phyloP scores from a whole-genome alignment of 2,113 vertebrate genomes.

The Saccopteryx bilineata region DNA sequence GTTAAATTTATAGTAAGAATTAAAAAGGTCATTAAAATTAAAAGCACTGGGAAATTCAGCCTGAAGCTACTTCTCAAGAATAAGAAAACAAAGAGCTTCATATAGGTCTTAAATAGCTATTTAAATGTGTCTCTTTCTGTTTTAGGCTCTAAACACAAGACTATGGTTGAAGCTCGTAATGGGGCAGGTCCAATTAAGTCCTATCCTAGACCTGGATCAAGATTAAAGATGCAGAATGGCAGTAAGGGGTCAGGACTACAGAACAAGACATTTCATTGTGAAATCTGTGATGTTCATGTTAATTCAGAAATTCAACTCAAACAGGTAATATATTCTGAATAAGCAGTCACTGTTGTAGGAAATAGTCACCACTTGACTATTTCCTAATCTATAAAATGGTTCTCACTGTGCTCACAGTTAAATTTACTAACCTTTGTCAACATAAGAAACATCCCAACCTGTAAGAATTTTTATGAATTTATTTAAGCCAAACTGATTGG shows the following conservation, averaged over 20 bases:
- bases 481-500: not conserved
- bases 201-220: constrained; percentile 95
- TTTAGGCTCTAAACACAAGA: constrained; percentile 98
- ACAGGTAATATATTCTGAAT: constrained; percentile 90
- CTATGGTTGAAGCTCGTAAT: constrained; percentile 97
- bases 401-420: not conserved
- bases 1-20: not conserved
- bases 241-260: constrained; percentile 96
- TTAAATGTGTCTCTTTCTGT: not conserved
- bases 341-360: not conserved
- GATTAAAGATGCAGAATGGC: constrained; percentile 92
- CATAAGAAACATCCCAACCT: not conserved
- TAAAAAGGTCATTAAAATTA: not conserved
- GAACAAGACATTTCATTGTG: constrained; percentile 99
- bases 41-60: not conserved
- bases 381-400: not conserved
- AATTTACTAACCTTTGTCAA: not conserved
- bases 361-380: not conserved
- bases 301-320: constrained; percentile 99
- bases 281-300: constrained; percentile 98
- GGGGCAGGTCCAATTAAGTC: constrained; percentile 98
- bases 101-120: not conserved
- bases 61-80: constrained; percentile 31
- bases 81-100: not conserved
- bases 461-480: not conserved